Conservation (phyloP, 2,888 invertebrate genomes). For the Nemurella pictetii region DNA sequence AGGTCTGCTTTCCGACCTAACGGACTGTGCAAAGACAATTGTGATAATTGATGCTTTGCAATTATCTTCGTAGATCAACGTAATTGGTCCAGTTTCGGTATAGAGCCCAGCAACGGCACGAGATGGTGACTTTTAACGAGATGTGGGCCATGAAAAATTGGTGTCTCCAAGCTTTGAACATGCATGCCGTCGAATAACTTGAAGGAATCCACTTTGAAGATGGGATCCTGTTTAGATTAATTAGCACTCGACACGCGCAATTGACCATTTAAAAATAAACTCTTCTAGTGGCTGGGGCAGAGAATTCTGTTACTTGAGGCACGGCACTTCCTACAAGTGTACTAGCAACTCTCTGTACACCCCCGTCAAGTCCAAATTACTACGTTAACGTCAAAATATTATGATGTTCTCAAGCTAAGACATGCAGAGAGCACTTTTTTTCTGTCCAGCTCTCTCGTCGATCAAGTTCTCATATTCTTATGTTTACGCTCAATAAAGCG, state of each 20-base stretch:
- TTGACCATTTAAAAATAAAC: neutral
- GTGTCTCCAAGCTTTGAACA: neutral
- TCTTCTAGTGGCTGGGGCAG: neutral
- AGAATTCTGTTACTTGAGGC: too few species aligned
- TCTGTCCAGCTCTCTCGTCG: neutral
- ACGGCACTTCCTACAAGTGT: too few species aligned
- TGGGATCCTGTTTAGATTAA: neutral
- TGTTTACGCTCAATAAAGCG: neutral
- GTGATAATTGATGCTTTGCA: neutral
- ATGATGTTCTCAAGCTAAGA: neutral
- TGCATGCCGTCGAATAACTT: neutral
- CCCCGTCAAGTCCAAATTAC: too few species aligned
- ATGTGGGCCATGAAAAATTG: neutral
- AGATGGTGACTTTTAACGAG: neutral
- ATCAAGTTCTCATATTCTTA: neutral
- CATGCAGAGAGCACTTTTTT: neutral
- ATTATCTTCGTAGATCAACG: neutral
- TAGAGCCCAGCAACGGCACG: neutral
- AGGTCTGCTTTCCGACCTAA: slow-evolving; percentile 1
- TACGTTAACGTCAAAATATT: too few species aligned
- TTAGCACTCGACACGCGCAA: neutral
- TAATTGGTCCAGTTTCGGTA: neutral
- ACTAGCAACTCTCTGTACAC: too few species aligned
- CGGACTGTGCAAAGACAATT: neutral
- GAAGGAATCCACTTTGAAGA: neutral